Base-by-base conservation (phyloP, 2,888 invertebrate species). In the Tenthredo mesomela region DNA sequence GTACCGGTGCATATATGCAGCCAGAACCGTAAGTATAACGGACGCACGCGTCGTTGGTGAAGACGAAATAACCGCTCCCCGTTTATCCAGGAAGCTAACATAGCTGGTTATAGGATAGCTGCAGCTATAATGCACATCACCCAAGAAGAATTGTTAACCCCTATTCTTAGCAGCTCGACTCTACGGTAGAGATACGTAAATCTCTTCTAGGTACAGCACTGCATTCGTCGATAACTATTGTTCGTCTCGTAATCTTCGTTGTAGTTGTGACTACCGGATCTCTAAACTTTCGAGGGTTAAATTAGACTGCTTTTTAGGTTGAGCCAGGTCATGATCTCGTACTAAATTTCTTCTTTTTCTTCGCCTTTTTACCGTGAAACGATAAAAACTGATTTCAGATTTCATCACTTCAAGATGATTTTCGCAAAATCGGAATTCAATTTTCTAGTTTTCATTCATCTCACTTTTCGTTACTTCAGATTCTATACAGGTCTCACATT, bases 11-110 rank as follows among this genome's bases (percentile, higher is more conserved):
- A 54, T 54, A n/a, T 54, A 54, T 54, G 33, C 18, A 18, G 18
- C 10, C 25, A 25, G 7, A n/a, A 77, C 77, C 67, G 25, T 82
- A 47, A 70, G 82, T 70, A 82, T 67, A 67, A 82, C 82, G 67
- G 82, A 82, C 70, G 82, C 65, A 82, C 43, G 82, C 67, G 67
- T 47, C 67, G 47, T 47, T 70, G 67, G 50, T 50, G 67, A 67
- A 70, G 82, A 82, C 82, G 82, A 82, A 82, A 82, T 82, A 82
- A 80, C 80, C 82, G 70, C 67, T 65, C 65, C 70, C 82, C 37
- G 82, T 82, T 47, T 70, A 82, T 82, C 82, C 82, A 82, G 70
- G 82, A 82, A 82, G 47, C 80, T 78, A 37, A 37, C n/a, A 37
- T 40, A 10, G 75, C 47, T 4, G 75, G 47, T 47, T 33, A 12